Percentiles rank a stretch among this genome's conserved stretches.
phyloP scores from a whole-genome alignment of 2,888 invertebrate species.

The Campoletis raptor region DNA sequence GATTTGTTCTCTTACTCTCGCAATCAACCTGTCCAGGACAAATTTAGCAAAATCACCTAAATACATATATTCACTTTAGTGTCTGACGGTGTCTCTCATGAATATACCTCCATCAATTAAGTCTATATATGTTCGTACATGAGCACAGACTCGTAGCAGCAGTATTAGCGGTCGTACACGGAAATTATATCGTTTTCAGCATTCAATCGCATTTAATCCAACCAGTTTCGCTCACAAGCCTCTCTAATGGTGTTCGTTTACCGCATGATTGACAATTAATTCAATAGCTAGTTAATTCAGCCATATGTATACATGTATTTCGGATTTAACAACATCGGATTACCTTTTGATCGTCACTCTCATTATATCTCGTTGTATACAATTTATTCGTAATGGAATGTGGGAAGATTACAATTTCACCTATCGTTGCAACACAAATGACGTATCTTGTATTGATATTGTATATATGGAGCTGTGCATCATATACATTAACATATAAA shows the following conservation, averaged over 20 bases:
- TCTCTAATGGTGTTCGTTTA: constrained; percentile 44
- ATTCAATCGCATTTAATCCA: constrained; percentile 55
- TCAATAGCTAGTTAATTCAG: constrained; percentile 57
- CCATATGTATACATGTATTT: constrained; percentile 41
- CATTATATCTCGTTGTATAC: constrained; percentile 39
- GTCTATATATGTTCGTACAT: not conserved
- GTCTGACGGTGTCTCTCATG: constrained; percentile 1
- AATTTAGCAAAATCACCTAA: not conserved
- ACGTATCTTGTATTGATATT: not conserved
- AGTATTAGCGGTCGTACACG: constrained; percentile 56
- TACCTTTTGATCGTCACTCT: constrained; percentile 56
- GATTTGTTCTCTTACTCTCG: not conserved
- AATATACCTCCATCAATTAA: constrained; percentile 9
- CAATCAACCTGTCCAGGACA: not conserved
- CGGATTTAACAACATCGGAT: constrained; percentile 51
- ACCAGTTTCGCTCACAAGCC: constrained; percentile 38
- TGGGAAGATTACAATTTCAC: constrained; percentile 44
- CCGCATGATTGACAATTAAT: constrained; percentile 54
- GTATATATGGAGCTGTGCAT: not conserved
- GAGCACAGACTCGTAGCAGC: constrained; percentile 4
- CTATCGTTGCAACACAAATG: constrained; percentile 12
- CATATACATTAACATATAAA: too few relatives aligned
- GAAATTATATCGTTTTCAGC: constrained; percentile 64
- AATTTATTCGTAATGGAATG: constrained; percentile 55
- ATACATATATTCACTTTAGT: not conserved